These are phyloP conservation scores for Margaritifera margaritifera DNA, from an alignment of 2,888 invertebrate genomes.

Conservation along the genomic window DNA sequence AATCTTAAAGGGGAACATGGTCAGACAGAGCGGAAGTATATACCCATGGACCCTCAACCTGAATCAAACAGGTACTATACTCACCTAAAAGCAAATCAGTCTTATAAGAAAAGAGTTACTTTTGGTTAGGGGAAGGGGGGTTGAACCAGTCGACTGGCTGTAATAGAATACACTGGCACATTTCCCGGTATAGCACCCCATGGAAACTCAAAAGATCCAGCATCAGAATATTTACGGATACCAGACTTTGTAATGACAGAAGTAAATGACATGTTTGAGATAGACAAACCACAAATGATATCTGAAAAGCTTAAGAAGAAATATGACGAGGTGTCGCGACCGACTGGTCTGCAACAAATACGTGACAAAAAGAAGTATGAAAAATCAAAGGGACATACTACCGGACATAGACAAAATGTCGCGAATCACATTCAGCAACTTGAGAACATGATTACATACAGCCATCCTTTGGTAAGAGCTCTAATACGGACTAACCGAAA, in stretches of 20 bases:
- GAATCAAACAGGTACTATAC: conserved; percentile 14
- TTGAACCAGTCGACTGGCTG: conserved; percentile 6
- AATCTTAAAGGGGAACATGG: conserved; percentile 1
- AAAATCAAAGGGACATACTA: neutral
- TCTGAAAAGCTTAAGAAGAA: conserved; percentile 7
- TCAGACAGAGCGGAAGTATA: conserved; percentile 1
- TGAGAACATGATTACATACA: conserved; percentile 4
- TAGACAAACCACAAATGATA: conserved; percentile 9
- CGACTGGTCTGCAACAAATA: neutral
- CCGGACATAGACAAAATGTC: conserved; percentile 1
- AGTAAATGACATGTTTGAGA: conserved; percentile 2
- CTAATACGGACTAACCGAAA: conserved; percentile 3
- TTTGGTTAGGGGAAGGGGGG: conserved; percentile 20
- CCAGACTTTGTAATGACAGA: conserved; percentile 16
- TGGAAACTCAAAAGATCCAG: conserved; percentile 8
- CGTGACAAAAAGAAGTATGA: conserved; percentile 7
- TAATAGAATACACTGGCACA: conserved; percentile 24
- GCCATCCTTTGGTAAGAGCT: conserved; percentile 2
- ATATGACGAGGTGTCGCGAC: conserved; percentile 11
- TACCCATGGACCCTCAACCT: conserved; percentile 21
- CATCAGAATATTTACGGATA: conserved; percentile 11
- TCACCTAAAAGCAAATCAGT: conserved; percentile 5
- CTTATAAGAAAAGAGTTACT: conserved; percentile 29
- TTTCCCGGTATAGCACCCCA: conserved; percentile 26
- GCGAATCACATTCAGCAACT: conserved; percentile 4